These are phyloP conservation scores for Brevipalpus yothersi DNA, from an alignment of 1,140 invertebrate species.

Conservation along the genomic window DNA sequence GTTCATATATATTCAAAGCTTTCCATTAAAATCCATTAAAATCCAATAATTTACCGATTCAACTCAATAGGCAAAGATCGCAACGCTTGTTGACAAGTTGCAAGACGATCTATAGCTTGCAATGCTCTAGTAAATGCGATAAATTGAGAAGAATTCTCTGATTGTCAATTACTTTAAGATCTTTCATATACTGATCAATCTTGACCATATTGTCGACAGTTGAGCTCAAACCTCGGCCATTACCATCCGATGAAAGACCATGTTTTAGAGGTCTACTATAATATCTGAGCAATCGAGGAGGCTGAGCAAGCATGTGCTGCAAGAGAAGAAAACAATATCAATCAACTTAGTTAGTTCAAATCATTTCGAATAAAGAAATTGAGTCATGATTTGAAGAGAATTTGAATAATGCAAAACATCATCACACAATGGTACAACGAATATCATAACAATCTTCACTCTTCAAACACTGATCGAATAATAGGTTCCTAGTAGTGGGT, in stretches of 20 bases:
- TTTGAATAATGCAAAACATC: neutral
- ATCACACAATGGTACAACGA: no score
- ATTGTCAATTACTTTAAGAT: slow-evolving; percentile 28
- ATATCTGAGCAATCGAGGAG: slow-evolving; percentile 5
- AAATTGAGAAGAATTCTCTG: slow-evolving; percentile 26
- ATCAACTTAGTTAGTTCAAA: neutral
- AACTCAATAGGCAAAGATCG: no score
- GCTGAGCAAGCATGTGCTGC: neutral
- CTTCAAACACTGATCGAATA: no score
- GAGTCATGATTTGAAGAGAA: neutral
- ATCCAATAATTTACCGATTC: no score
- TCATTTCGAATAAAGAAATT: neutral
- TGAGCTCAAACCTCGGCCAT: no score
- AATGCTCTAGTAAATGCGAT: slow-evolving; percentile 17
- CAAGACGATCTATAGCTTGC: neutral
- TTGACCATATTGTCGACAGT: neutral
- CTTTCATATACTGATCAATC: slow-evolving; percentile 7
- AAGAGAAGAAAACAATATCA: neutral
- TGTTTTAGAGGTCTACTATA: slow-evolving; percentile 10
- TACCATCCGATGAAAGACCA: no score
- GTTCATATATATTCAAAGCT: no score
- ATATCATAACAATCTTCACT: neutral
- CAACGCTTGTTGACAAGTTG: no score
- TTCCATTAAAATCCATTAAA: no score
- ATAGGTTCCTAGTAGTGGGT: no score